phyloP scores from a whole-genome alignment of 2,797 vertebrate species.

The Anolis apletophallus region DNA sequence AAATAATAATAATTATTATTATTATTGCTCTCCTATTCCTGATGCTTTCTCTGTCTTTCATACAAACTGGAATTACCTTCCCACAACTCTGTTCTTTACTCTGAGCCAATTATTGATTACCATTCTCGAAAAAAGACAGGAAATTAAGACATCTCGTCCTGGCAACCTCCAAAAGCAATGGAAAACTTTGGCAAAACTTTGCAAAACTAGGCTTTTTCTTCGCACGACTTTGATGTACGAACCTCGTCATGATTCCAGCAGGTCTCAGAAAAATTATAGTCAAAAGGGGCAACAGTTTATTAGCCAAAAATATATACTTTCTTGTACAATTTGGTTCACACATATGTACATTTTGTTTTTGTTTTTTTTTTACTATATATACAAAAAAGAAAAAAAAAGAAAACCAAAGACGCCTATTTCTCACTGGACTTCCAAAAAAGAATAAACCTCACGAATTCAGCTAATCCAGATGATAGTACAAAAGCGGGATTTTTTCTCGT shows the following conservation, averaged over 20 bases:
- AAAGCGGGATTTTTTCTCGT: constrained; percentile 75
- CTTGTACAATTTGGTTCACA: constrained; percentile 99
- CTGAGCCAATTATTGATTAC: neutral
- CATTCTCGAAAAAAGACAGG: neutral
- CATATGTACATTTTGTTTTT: constrained; percentile 90
- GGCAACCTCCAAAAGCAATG: neutral
- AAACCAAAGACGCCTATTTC: constrained; percentile 88
- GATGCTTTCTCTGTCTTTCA: neutral
- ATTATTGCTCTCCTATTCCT: too few species aligned
- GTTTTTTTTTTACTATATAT: constrained; percentile 90
- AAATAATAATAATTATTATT: too few species aligned
- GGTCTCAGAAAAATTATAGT: constrained; percentile 70
- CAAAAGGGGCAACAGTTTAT: constrained; percentile 98
- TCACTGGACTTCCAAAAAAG: constrained; percentile 85
- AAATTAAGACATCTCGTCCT: neutral
- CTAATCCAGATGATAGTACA: constrained; percentile 91
- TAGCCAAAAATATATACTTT: constrained; percentile 99
- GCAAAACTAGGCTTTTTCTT: neutral
- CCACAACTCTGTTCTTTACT: neutral
- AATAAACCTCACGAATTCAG: constrained; percentile 83
- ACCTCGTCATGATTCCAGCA: constrained; percentile 3
- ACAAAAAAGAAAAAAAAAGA: constrained; percentile 82
- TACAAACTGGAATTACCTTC: too few species aligned
- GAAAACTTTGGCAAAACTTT: neutral
- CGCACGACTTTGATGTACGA: neutral